These are phyloP conservation scores for Cybosia mesomella DNA, from an alignment of 2,888 invertebrate species.

Conservation along the genomic window DNA sequence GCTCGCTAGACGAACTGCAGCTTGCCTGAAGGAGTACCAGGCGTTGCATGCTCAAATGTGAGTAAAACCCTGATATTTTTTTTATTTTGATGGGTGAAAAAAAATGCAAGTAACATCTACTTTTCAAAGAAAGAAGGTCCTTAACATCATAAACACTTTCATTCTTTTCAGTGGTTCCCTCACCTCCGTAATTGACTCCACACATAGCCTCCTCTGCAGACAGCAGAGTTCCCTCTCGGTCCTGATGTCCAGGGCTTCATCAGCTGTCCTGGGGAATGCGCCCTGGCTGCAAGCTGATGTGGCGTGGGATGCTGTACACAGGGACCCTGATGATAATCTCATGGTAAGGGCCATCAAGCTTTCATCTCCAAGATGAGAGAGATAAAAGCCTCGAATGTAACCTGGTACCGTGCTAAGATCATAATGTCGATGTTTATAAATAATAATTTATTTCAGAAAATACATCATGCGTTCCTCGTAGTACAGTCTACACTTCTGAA, in stretches of 20 bases:
- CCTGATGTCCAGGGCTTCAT: slow-evolving; percentile 69
- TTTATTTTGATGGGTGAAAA: too few species aligned
- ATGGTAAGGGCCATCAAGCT: slow-evolving; percentile 58
- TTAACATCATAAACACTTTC: too few species aligned
- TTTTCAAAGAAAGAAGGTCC: too few species aligned
- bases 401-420: too few species aligned
- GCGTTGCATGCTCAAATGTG: slow-evolving; percentile 71
- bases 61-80: slow-evolving; percentile 49
- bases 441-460: slow-evolving; percentile 68
- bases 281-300: slow-evolving; percentile 77
- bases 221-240: slow-evolving; percentile 71
- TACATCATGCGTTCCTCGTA: slow-evolving; percentile 81
- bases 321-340: slow-evolving; percentile 56
- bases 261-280: slow-evolving; percentile 74
- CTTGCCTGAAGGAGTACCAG: slow-evolving; percentile 75
- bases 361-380: too few species aligned
- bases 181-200: slow-evolving; percentile 66
- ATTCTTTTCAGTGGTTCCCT: slow-evolving; percentile 70
- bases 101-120: too few species aligned
- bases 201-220: slow-evolving; percentile 67
- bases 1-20: slow-evolving; percentile 73
- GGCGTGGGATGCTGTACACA: slow-evolving; percentile 63
- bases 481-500: slow-evolving; percentile 80
- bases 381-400: too few species aligned
- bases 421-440: too few species aligned